Percentiles rank a stretch among this genome's conserved stretches.
Evolutionary conservation across 92 coral and sea anemone species (phyloP).

Genomic region (Bergia sp.): DNA sequence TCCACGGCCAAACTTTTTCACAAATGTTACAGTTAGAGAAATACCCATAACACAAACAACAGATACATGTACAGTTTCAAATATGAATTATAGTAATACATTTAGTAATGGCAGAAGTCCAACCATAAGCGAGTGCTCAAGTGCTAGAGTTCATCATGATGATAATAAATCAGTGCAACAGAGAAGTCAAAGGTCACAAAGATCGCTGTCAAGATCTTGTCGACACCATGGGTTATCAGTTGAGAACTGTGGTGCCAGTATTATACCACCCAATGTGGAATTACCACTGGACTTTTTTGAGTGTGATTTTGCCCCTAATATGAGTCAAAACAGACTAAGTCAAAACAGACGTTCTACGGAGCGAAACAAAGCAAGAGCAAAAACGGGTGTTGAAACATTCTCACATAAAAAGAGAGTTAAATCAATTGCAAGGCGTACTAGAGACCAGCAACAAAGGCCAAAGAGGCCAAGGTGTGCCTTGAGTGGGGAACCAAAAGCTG

Average conservation of each 20-base stretch:
- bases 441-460: conserved; percentile 16
- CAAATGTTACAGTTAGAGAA: neutral
- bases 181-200: conserved; percentile 2
- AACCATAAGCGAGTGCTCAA: neutral
- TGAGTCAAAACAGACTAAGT: conserved; percentile 11
- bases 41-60: neutral
- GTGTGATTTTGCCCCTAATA: conserved; percentile 29
- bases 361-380: neutral
- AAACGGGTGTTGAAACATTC: neutral
- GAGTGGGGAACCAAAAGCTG: conserved; percentile 15
- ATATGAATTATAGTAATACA: conserved; percentile 2
- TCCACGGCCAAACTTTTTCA: neutral
- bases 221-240: conserved; percentile 8
- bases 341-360: neutral
- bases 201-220: neutral
- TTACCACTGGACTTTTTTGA: conserved; percentile 32
- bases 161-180: neutral
- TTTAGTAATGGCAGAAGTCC: conserved; percentile 2
- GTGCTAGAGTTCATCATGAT: neutral
- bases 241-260: conserved; percentile 12
- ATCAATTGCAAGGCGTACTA: neutral
- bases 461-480: conserved; percentile 24
- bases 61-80: conserved; percentile 1
- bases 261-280: conserved; percentile 36
- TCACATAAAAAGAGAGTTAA: conserved; percentile 2